Conservation (phyloP, 92 coral and sea anemone genomes). For the Anthopleura xanthogrammica region DNA sequence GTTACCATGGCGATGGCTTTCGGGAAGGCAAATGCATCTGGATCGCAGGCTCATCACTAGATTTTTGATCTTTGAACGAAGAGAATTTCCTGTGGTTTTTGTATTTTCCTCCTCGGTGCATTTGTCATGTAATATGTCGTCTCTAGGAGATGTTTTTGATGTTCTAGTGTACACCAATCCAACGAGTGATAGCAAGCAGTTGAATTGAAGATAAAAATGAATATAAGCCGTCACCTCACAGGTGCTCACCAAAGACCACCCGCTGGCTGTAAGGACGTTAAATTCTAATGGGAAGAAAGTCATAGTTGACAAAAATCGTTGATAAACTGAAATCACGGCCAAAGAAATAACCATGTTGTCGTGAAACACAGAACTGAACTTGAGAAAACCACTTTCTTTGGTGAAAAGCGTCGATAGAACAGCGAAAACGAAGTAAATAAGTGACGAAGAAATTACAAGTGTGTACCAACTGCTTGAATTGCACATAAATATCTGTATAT, state of each 20-base stretch:
- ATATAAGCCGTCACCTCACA: slow-evolving; percentile 21
- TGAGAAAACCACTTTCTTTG: slow-evolving; percentile 31
- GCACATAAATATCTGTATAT: slow-evolving; percentile 15
- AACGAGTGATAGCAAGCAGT: slow-evolving; percentile 14
- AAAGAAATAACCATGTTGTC: slow-evolving; percentile 25
- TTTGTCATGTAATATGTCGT: not conserved
- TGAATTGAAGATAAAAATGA: slow-evolving; percentile 20
- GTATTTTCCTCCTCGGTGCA: not conserved
- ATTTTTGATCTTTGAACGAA: not conserved
- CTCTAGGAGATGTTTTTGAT: not conserved
- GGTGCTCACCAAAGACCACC: slow-evolving; percentile 23
- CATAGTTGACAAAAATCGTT: slow-evolving; percentile 27
- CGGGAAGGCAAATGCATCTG: not conserved
- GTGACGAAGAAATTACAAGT: not conserved
- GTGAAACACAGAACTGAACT: slow-evolving; percentile 16
- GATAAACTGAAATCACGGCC: slow-evolving; percentile 16
- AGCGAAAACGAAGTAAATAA: slow-evolving; percentile 27
- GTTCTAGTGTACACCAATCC: slow-evolving; percentile 13
- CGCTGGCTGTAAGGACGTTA: slow-evolving; percentile 4
- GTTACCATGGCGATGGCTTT: slow-evolving; percentile 9
- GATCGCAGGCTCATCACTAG: not conserved
- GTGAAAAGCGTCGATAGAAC: slow-evolving; percentile 16
- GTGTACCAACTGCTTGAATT: slow-evolving; percentile 23
- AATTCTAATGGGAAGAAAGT: slow-evolving; percentile 14
- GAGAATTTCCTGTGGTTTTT: not conserved